A percentile compares a stretch with the other conserved stretches of the same genome.
Conservation (phyloP, 2,113 vertebrate species). For the Chaetops frenatus region DNA sequence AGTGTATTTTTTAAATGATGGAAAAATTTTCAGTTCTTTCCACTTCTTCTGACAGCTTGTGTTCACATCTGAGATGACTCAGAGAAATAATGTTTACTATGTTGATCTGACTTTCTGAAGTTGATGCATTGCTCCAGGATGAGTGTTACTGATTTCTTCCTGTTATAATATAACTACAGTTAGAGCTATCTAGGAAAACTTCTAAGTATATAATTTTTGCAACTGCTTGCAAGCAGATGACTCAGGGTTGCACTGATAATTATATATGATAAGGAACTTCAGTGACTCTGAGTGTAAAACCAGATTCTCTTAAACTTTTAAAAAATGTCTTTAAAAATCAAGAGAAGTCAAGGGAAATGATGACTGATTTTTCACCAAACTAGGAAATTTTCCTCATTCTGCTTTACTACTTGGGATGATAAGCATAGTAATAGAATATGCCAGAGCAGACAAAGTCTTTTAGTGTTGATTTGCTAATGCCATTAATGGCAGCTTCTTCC, state of each 20-base stretch:
- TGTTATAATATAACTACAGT: not conserved
- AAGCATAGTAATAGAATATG: not conserved
- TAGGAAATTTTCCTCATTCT: not conserved
- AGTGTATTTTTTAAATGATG: not conserved
- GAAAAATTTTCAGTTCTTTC: not conserved
- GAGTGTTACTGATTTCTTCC: not conserved
- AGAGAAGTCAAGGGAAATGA: not conserved
- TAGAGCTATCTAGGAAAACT: not conserved
- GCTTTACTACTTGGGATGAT: not conserved
- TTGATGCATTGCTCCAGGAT: not conserved
- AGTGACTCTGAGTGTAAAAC: not conserved
- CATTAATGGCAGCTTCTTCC: not conserved
- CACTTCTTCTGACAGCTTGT: not conserved
- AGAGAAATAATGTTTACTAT: not conserved
- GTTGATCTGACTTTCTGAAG: not conserved
- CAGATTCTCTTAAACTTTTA: not conserved
- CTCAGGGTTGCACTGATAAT: not conserved
- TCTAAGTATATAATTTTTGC: not conserved
- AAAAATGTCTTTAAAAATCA: not conserved
- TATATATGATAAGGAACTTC: not conserved
- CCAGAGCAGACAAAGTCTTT: not conserved
- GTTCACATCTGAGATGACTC: not conserved
- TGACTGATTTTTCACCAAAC: not conserved
- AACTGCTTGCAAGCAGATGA: not conserved
- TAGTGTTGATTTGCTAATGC: not conserved